Base-by-base conservation (phyloP, 2,113 vertebrate genomes). In the Sialia sialis region DNA sequence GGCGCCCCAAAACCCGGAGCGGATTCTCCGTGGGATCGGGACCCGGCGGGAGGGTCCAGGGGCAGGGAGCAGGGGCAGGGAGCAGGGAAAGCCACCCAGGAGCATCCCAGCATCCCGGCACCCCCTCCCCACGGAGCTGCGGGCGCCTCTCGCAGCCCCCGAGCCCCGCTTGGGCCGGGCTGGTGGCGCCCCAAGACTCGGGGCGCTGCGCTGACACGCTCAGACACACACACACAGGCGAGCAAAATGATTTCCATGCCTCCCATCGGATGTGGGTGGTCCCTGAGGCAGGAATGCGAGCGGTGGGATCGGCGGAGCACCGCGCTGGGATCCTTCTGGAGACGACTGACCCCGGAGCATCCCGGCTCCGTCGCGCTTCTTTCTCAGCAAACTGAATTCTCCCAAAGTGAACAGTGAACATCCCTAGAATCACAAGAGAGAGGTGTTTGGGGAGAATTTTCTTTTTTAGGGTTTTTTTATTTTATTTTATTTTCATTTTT, bases 1-100 rank as follows among this genome's bases (percentile, higher is more conserved):
- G 27, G 95, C 27, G 46, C 93, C 97, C 87, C 89, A 97, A 98
- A 97, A 93, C 36, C 66, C 74, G 96, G 93, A 89, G 84, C 74
- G 96, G 98, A 98, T 0, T 5, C 0, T 12, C 7, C 1, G 43
- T 13, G 66, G 92, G 89, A 91, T 55, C 25, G 26, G 94, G 86
- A 73, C 44, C 30, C 4, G 56, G 52, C 38, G 83, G 75, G 66
- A 82, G 69, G 30, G 39, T 54, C 21, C 48, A 4, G 22, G 43
- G 26, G 7, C 10, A 79, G 38, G 32, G 44, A 36, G 63, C 34
- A 26, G 59, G 63, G 36, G 36, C 63, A 21, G 70, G n/a, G 44
- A 59, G 18, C 43, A 4, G 23, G 48, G 30, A 6, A 9, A 79
- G 39, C 1, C 54, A 8, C 30, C 36, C n/a, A 1, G 32, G 49